Evolutionary conservation across 2,113 vertebrate genomes (phyloP).

Genomic region (Triplophysa dalaica): DNA sequence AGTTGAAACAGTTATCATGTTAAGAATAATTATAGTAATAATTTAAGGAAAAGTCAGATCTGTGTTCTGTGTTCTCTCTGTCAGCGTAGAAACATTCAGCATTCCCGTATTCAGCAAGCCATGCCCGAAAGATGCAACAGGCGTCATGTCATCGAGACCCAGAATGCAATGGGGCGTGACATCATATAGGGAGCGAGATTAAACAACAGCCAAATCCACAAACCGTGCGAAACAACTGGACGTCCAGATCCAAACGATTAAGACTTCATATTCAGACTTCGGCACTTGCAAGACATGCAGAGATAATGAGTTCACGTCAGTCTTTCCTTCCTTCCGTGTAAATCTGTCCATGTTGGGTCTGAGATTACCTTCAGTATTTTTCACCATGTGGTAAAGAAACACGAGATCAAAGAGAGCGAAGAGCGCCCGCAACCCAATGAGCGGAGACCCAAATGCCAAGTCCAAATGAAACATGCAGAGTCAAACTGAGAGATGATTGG

Average conservation of each 20-base stretch:
- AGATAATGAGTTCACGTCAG: constrained; percentile 55
- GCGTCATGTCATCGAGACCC: constrained; percentile 40
- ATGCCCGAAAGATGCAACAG: constrained; percentile 53
- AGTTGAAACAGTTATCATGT: constrained; percentile 23
- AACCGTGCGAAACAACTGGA: constrained; percentile 59
- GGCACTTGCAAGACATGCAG: constrained; percentile 77
- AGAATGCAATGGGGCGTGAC: constrained; percentile 53
- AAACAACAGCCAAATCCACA: constrained; percentile 50
- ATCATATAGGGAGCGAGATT: constrained; percentile 23
- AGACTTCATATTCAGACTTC: constrained; percentile 45
- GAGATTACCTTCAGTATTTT: constrained; percentile 34
- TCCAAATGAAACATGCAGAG: constrained; percentile 42
- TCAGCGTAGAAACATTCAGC: constrained; percentile 54
- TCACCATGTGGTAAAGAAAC: constrained; percentile 48
- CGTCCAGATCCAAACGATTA: constrained; percentile 51
- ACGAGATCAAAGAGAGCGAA: constrained; percentile 50
- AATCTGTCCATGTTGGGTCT: not conserved
- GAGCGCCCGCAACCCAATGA: not conserved
- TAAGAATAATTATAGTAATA: constrained; percentile 29
- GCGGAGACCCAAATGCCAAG: constrained; percentile 39
- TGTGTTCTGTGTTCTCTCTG: constrained; percentile 32
- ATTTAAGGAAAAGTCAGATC: not conserved
- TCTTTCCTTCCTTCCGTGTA: constrained; percentile 41
- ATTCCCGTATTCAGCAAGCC: constrained; percentile 50
- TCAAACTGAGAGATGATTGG: constrained; percentile 48